phyloP scores from a whole-genome alignment of 2,888 invertebrate species.

The Phyto melanocephala region DNA sequence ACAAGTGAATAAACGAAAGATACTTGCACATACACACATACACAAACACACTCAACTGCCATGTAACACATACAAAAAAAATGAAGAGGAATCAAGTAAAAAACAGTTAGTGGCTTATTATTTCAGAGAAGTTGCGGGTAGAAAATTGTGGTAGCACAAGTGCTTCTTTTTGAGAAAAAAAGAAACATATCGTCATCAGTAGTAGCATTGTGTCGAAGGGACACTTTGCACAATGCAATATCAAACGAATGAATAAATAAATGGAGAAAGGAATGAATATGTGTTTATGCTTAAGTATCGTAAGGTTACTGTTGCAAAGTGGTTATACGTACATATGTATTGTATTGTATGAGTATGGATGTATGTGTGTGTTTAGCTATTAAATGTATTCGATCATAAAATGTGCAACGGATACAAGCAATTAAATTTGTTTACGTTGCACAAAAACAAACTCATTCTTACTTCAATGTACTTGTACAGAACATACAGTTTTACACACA shows the following conservation, averaged over 20 bases:
- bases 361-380: slow-evolving; percentile 56
- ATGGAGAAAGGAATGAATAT: slow-evolving; percentile 20
- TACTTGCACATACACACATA: neutral
- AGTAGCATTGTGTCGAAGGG: slow-evolving; percentile 54
- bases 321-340: too few relatives aligned
- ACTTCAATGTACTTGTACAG: neutral
- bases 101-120: slow-evolving; percentile 64
- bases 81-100: slow-evolving; percentile 31
- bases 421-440: slow-evolving; percentile 67
- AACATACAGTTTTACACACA: neutral
- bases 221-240: slow-evolving; percentile 49
- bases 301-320: slow-evolving; percentile 9
- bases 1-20: slow-evolving; percentile 62
- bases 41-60: slow-evolving; percentile 1
- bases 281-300: slow-evolving; percentile 40
- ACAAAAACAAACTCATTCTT: slow-evolving; percentile 55
- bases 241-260: slow-evolving; percentile 24
- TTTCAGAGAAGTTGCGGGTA: slow-evolving; percentile 57
- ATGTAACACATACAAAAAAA: neutral
- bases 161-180: slow-evolving; percentile 36
- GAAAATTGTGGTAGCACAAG: slow-evolving; percentile 54
- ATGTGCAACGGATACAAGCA: slow-evolving; percentile 68
- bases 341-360: neutral
- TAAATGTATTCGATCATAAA: slow-evolving; percentile 68
- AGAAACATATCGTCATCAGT: slow-evolving; percentile 45